Base-by-base conservation (phyloP, 2,888 invertebrate species). In the Dolomedes plantarius region DNA sequence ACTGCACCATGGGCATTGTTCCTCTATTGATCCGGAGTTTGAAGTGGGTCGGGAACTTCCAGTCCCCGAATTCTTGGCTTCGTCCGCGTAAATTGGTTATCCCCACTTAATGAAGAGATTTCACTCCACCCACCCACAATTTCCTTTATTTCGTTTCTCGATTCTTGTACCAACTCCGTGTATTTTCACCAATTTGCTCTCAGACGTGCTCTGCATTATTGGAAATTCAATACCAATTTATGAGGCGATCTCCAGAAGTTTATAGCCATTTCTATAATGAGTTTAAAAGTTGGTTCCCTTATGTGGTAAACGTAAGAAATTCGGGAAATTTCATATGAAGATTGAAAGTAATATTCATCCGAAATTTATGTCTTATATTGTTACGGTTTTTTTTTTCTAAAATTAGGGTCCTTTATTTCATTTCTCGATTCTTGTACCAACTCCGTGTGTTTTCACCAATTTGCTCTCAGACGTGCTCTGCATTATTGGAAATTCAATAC, bases 71-170 rank as follows among this genome's bases (percentile, higher is more conserved):
- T 23, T 56, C 56, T 5, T 56, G 19, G 56, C 2, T 56, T 11
- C 56, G 19, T 56, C 56, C 56, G 56, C 19, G 23, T 56, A 56
- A 56, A 23, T 56, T 56, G 56, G 56, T 56, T 56, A 56, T 2
- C 56, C 3, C 23, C 56, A 11, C 23, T 56, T 56, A 23, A 56
- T 56, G 56, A 56, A 56, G 56, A 56, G 56, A 6, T 23, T 19
- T 6, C n/a, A 16, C 46, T 19, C 56, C 56, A 56, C 56, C 56
- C n/a, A n/a, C 16, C 56, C 23, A 5, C n/a, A 46, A 23, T 23
- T 56, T 23, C 16, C 23, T 56, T 56, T 23, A 23, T 56, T 56
- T 16, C 23, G 16, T 56, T 56, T 56, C 56, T 56, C 23, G 23
- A 11, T 3, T 3, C 11, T 23, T 16, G 2, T n/a, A 46, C 41